Evolutionary conservation across 2,888 invertebrate genomes (phyloP), one percentile per base, ranked within the genome.

Genomic region (Lepidocyrtinus sp.): DNA sequence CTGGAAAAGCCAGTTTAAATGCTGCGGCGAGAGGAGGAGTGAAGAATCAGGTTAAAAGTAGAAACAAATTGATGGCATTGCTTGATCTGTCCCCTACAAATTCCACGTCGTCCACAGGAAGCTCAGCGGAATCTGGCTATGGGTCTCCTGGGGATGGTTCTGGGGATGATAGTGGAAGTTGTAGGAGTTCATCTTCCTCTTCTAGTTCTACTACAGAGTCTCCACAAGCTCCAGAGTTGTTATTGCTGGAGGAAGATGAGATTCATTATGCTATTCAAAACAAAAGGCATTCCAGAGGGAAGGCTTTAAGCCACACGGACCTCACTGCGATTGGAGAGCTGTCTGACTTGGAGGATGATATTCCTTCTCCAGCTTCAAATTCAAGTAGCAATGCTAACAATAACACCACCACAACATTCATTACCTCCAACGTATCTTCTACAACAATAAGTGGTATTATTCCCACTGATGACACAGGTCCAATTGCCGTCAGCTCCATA

Each of bases 81-180:
- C 61, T 75, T 67, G 75, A 75, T 46, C 50, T 75, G 1, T 69
- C 68, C 5, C 69, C 75, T 2, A 69, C 75, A 15, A 69, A 62
- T 46, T 61, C 68, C n/a, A 62, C 19, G 12, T 67, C n/a, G n/a
- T n/a, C 61, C 9, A 69, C 69, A 12, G 36, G 36, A 36, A 36
- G 36, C 45, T 69, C 75, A 1, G 63, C 61, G 2, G 81, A 81
- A 26, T 74, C 75, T 61, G 81, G 81, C 1, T 81, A 81, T 67
- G 68, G 68, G 1, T 67, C 67, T 21, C 67, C 55, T 27, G 65
- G 36, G 36, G 71, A 63, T 21, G 68, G 67, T 22, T 17, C 21
- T 5, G 72, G 74, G 9, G 75, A 75, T 27, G 69, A 74, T n/a
- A 81, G 81, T 75, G 81, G 75, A 46, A 81, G 81, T 26, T 81